Conservation (phyloP, 1,140 invertebrate genomes). For the Pseudomyrmex gracilis region DNA sequence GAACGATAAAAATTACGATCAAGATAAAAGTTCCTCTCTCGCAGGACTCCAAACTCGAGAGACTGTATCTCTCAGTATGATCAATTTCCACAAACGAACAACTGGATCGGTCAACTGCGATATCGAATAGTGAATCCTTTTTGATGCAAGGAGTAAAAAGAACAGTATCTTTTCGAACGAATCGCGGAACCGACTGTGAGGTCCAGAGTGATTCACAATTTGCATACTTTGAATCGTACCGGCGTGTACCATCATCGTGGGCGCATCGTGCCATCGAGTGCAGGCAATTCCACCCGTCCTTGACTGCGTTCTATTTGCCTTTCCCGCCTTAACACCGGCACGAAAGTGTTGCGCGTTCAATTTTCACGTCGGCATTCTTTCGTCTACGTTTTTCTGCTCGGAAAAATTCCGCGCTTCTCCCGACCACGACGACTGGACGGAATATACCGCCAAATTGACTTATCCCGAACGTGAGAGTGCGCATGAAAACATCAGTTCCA, state of each 20-base stretch:
- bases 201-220: constrained; percentile 41
- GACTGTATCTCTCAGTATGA: constrained; percentile 7
- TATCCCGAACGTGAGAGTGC: background rate
- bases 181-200: background rate
- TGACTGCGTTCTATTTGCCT: background rate
- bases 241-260: constrained; percentile 4
- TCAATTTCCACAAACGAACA: constrained; percentile 7
- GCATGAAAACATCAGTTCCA: background rate
- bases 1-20: constrained; percentile 25
- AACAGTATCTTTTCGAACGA: background rate
- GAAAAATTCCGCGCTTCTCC: constrained; percentile 5
- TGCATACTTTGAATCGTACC: constrained; percentile 23
- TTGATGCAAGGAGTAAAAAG: background rate
- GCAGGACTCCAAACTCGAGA: background rate
- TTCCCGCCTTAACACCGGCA: background rate
- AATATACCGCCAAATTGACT: background rate
- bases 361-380: constrained; percentile 10
- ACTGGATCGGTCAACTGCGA: constrained; percentile 11
- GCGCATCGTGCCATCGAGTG: background rate
- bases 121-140: constrained; percentile 22
- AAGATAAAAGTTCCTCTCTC: background rate
- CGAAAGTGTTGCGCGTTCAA: background rate
- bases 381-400: background rate
- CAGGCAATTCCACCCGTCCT: constrained; percentile 15
- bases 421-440: background rate